A percentile compares a stretch with the other conserved stretches of the same genome.
phyloP scores from a whole-genome alignment of 2,797 vertebrate species.

The Falco berigora region DNA sequence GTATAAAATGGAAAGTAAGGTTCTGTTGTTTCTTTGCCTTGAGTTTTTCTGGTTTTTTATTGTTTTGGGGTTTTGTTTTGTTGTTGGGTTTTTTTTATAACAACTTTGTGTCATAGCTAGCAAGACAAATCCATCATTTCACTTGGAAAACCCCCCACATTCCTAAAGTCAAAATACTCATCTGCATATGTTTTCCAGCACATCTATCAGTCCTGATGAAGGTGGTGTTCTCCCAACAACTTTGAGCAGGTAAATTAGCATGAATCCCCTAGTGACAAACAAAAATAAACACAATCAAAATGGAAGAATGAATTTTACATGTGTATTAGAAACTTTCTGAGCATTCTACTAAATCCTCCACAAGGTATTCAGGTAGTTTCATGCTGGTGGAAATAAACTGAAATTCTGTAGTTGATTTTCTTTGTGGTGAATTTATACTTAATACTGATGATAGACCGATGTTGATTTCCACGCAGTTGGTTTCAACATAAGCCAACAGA shows the following conservation, averaged over 20 bases:
- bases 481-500: background rate
- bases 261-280: background rate
- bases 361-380: background rate
- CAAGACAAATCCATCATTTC: background rate
- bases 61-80: too few relatives aligned
- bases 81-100: background rate
- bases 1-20: background rate
- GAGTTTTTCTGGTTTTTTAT: too few relatives aligned
- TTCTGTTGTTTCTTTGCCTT: background rate
- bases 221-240: background rate
- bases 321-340: background rate
- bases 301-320: background rate
- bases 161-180: background rate
- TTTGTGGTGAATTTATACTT: background rate
- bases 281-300: background rate
- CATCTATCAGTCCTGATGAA: background rate
- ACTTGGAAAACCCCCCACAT: background rate
- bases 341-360: background rate
- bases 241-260: background rate
- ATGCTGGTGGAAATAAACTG: background rate
- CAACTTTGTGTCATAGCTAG: background rate
- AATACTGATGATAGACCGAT: background rate
- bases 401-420: background rate
- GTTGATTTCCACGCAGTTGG: background rate
- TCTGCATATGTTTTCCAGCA: background rate